Evolutionary conservation across 1,140 invertebrate genomes (phyloP).

Genomic region (Condylostylus longicornis): DNA sequence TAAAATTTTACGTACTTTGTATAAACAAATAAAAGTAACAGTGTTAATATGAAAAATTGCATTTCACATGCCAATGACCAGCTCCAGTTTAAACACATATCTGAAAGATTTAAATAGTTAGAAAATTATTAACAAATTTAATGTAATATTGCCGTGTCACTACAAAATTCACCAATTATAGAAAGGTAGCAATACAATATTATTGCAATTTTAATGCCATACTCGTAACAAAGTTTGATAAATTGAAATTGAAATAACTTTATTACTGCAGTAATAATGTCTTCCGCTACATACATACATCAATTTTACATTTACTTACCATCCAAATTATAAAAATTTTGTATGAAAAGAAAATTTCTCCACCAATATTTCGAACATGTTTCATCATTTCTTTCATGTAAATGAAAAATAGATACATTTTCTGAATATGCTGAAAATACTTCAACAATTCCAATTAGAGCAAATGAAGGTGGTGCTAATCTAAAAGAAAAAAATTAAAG

Average conservation of each 20-base stretch:
- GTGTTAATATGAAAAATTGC: conserved; percentile 53
- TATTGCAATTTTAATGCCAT: too few species aligned
- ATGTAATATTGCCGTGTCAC: too few species aligned
- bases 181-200: too few species aligned
- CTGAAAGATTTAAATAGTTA: conserved; percentile 33
- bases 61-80: conserved; percentile 74
- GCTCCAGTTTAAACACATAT: conserved; percentile 58
- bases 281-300: too few species aligned
- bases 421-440: conserved; percentile 35
- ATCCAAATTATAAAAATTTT: too few species aligned
- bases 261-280: too few species aligned
- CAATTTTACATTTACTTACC: too few species aligned
- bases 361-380: conserved; percentile 43
- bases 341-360: conserved; percentile 47
- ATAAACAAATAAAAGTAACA: conserved; percentile 37
- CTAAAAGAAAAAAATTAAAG: conserved; percentile 18
- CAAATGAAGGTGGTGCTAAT: conserved; percentile 38
- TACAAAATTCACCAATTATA: too few species aligned
- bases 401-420: conserved; percentile 35
- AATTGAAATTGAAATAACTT: too few species aligned
- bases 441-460: conserved; percentile 36
- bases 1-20: conserved; percentile 34
- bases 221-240: too few species aligned
- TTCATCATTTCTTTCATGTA: conserved; percentile 33
- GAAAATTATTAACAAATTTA: too few species aligned